These are phyloP conservation scores for Troides aeacus DNA, from an alignment of 2,888 invertebrate genomes.

Conservation along the genomic window DNA sequence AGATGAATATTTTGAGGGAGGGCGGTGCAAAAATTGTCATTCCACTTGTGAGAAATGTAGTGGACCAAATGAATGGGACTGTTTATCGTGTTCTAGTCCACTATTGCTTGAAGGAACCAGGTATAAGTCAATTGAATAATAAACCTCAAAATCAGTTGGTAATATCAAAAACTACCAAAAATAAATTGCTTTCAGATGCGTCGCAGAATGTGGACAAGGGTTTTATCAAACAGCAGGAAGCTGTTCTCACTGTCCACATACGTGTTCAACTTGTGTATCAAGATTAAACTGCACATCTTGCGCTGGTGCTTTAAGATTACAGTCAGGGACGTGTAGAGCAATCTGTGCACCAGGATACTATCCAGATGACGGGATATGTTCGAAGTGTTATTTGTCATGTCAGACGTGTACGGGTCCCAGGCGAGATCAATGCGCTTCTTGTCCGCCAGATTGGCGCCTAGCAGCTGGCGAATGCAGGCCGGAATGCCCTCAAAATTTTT, in stretches of 20 bases:
- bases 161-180: conserved; percentile 5
- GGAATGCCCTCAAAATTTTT: conserved; percentile 91
- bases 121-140: conserved; percentile 41
- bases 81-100: conserved; percentile 87
- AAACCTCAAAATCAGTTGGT: neutral
- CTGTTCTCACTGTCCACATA: conserved; percentile 89
- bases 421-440: conserved; percentile 90
- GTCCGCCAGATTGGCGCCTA: conserved; percentile 89
- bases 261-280: conserved; percentile 88
- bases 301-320: conserved; percentile 86
- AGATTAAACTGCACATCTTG: conserved; percentile 90
- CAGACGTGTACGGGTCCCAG: conserved; percentile 91
- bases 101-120: conserved; percentile 85
- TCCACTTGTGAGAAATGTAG: conserved; percentile 91
- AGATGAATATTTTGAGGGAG: conserved; percentile 88
- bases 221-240: conserved; percentile 86
- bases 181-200: conserved; percentile 77
- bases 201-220: conserved; percentile 88
- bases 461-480: conserved; percentile 91
- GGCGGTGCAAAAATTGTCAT: conserved; percentile 90
- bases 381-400: conserved; percentile 91
- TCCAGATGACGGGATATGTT: conserved; percentile 90
- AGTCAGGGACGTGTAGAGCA: conserved; percentile 90
- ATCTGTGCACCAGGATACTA: conserved; percentile 90
- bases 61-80: conserved; percentile 87